Evolutionary conservation across 2,113 vertebrate species (phyloP).

Genomic region (Hippocampus abdominalis): DNA sequence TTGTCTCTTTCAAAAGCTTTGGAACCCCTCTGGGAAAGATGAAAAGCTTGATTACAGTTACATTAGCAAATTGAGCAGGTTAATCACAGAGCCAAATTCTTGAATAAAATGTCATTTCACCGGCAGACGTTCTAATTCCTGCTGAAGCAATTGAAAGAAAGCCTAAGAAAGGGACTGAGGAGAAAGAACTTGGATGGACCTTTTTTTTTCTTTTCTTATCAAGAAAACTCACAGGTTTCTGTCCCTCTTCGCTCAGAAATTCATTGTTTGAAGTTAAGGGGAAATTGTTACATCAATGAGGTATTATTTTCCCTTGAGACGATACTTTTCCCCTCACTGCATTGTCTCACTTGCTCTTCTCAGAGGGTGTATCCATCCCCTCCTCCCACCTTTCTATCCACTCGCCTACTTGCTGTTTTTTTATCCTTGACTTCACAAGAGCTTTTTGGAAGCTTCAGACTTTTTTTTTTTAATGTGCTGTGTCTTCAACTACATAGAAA

Average conservation of each 20-base stretch:
- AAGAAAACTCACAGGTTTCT: conserved; percentile 41
- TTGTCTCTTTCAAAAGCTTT: conserved; percentile 55
- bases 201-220: conserved; percentile 31
- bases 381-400: conserved; percentile 57
- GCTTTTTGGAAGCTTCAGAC: conserved; percentile 60
- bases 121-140: conserved; percentile 40
- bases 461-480: conserved; percentile 57
- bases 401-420: conserved; percentile 58
- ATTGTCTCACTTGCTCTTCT: conserved; percentile 45
- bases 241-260: conserved; percentile 42
- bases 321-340: conserved; percentile 40
- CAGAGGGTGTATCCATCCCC: conserved; percentile 63
- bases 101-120: conserved; percentile 64
- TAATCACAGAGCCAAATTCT: conserved; percentile 68
- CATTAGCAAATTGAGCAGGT: conserved; percentile 73
- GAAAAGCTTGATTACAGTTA: conserved; percentile 73
- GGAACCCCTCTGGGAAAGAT: conserved; percentile 67
- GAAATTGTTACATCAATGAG: conserved; percentile 63
- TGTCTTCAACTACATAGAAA: conserved; percentile 42
- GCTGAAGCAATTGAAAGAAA: conserved; percentile 47
- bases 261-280: conserved; percentile 57
- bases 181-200: conserved; percentile 26
- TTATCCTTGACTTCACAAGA: conserved; percentile 70
- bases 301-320: conserved; percentile 50
- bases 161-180: conserved; percentile 1